A percentile compares a stretch with the other conserved stretches of the same genome.
Conservation (phyloP, 1,140 invertebrate genomes). For the Chironomus tepperi region DNA sequence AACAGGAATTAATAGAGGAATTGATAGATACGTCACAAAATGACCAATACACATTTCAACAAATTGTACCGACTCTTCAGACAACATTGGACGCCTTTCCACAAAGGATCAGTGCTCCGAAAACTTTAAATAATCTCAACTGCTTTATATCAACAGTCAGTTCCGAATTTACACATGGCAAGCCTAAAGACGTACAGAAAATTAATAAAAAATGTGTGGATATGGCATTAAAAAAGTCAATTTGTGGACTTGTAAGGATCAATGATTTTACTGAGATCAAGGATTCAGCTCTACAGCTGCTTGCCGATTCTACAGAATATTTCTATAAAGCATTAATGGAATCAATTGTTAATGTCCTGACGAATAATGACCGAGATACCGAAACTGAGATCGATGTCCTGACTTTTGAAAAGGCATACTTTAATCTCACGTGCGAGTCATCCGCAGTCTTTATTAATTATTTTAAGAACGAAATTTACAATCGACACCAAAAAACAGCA, state of each 20-base stretch:
- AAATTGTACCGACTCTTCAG: not conserved
- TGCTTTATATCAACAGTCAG: not conserved
- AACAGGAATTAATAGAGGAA: not conserved
- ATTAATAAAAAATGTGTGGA: not conserved
- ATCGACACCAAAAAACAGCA: not conserved
- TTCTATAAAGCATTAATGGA: slow-evolving; percentile 5
- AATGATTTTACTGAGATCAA: not conserved
- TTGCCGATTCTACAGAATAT: not conserved
- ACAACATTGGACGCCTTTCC: not conserved
- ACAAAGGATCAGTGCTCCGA: not conserved
- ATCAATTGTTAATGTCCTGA: not conserved
- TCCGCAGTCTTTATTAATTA: not conserved
- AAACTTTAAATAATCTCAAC: not conserved
- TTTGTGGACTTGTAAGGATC: slow-evolving; percentile 11
- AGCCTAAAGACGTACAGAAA: not conserved
- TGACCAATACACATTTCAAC: not conserved
- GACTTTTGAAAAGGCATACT: not conserved
- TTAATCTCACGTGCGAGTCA: not conserved
- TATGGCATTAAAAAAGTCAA: not conserved
- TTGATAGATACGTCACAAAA: not conserved
- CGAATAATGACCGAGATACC: not conserved
- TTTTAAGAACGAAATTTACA: not conserved
- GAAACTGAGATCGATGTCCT: not conserved
- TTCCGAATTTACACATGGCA: not conserved
- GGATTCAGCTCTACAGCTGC: not conserved